Evolutionary conservation across 2,113 vertebrate species (phyloP).

Genomic region (Paramormyrops kingsleyae): DNA sequence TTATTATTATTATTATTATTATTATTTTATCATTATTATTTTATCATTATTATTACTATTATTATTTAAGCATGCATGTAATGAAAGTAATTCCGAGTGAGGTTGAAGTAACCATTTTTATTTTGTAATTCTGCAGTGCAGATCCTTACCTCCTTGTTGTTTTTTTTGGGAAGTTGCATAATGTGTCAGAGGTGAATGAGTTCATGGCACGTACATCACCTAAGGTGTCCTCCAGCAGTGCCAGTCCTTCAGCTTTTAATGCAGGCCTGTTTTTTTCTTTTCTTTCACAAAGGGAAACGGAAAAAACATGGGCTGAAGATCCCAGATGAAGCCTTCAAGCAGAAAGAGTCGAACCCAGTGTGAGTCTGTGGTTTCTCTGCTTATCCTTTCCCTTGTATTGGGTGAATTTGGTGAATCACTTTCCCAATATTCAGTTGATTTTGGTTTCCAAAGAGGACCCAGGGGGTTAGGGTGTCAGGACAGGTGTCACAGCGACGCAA

Average conservation of each 20-base stretch:
- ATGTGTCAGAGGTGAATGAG: neutral
- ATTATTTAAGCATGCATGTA: neutral
- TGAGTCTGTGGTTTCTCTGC: constrained; percentile 41
- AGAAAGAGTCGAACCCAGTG: constrained; percentile 55
- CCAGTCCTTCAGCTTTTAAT: neutral
- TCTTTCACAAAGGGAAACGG: constrained; percentile 55
- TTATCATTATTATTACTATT: neutral
- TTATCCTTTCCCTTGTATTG: neutral
- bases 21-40: neutral
- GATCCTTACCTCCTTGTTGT: neutral
- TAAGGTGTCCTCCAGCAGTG: neutral
- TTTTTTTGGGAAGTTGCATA: neutral
- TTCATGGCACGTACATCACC: neutral
- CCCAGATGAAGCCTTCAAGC: constrained; percentile 55
- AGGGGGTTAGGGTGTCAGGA: neutral
- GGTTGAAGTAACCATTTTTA: neutral
- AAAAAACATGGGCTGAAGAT: constrained; percentile 62
- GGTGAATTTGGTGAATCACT: neutral
- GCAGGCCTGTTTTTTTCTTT: neutral
- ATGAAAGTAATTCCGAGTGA: neutral
- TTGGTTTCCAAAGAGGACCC: neutral
- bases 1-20: neutral
- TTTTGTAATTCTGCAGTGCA: neutral
- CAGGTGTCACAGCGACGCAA: neutral
- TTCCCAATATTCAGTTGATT: neutral